phyloP scores from a whole-genome alignment of 2,888 invertebrate genomes.

The Lathronympha strigana region DNA sequence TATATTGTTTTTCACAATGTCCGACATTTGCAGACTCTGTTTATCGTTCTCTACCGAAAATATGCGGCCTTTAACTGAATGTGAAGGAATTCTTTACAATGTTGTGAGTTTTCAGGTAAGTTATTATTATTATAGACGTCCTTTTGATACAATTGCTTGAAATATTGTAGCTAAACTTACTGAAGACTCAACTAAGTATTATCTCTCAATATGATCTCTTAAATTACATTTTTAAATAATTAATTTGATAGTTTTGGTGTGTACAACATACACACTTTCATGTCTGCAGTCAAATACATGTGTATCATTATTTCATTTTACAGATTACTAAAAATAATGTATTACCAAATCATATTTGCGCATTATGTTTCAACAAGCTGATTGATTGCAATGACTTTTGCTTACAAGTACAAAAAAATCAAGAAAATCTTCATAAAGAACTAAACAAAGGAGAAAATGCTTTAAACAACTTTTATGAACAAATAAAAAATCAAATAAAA shows the following conservation, averaged over 20 bases:
- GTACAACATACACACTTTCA: no score
- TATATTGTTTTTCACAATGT: constrained; percentile 45
- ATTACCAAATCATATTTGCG: constrained; percentile 59
- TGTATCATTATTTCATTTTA: constrained; percentile 43
- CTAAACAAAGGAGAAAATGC: constrained; percentile 41
- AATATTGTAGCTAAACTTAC: no score
- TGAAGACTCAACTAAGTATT: not conserved
- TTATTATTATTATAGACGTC: constrained; percentile 13
- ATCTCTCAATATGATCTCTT: no score
- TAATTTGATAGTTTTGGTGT: no score
- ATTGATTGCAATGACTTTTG: constrained; percentile 53
- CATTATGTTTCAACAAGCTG: constrained; percentile 54
- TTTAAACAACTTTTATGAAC: constrained; percentile 47
- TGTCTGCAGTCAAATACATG: not conserved
- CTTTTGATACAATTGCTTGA: not conserved
- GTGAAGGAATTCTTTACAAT: constrained; percentile 49
- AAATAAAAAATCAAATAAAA: constrained; percentile 45
- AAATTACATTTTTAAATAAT: no score
- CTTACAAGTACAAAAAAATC: constrained; percentile 52
- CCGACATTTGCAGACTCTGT: constrained; percentile 58
- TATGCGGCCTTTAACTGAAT: constrained; percentile 46
- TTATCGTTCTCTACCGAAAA: constrained; percentile 47
- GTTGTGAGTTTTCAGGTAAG: constrained; percentile 51
- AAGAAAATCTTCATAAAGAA: constrained; percentile 51
- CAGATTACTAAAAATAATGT: constrained; percentile 54